phyloP scores from a whole-genome alignment of 2,888 invertebrate genomes.

The Nomada fabriciana region DNA sequence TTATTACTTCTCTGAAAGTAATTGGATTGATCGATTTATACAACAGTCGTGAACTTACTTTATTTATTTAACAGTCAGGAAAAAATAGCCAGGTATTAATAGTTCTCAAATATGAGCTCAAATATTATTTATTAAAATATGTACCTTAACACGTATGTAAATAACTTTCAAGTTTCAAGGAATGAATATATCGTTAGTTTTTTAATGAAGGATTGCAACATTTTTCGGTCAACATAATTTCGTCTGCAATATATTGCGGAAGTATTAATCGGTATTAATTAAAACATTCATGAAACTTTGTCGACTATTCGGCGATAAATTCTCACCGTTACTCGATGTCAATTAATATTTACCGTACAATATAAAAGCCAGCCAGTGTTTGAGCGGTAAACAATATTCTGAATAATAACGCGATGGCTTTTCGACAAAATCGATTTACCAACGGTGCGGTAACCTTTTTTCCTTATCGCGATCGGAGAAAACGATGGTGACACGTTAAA shows the following conservation, averaged over 20 bases:
- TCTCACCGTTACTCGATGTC: background rate
- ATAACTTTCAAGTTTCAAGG: too few species aligned
- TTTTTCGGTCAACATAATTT: background rate
- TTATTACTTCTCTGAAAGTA: too few species aligned
- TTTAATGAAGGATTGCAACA: too few species aligned
- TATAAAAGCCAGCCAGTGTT: slow-evolving; percentile 5
- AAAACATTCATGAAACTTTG: slow-evolving; percentile 7
- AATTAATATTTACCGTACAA: background rate
- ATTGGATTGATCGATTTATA: too few species aligned
- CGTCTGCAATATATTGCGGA: background rate
- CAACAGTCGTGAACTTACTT: too few species aligned
- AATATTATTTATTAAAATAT: too few species aligned
- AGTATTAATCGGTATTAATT: background rate
- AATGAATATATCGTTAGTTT: too few species aligned
- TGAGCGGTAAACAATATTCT: slow-evolving; percentile 34
- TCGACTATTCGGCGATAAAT: slow-evolving; percentile 1
- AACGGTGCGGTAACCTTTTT: slow-evolving; percentile 5
- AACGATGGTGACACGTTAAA: slow-evolving; percentile 46
- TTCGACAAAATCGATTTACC: slow-evolving; percentile 39
- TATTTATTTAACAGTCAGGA: too few species aligned
- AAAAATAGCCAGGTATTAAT: too few species aligned
- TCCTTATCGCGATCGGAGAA: slow-evolving; percentile 36
- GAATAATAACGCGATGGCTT: slow-evolving; percentile 32
- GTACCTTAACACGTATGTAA: too few species aligned
- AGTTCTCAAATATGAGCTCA: too few species aligned